These are phyloP conservation scores for Erythrolamprus reginae DNA, from an alignment of 2,113 vertebrate genomes.

Conservation along the genomic window DNA sequence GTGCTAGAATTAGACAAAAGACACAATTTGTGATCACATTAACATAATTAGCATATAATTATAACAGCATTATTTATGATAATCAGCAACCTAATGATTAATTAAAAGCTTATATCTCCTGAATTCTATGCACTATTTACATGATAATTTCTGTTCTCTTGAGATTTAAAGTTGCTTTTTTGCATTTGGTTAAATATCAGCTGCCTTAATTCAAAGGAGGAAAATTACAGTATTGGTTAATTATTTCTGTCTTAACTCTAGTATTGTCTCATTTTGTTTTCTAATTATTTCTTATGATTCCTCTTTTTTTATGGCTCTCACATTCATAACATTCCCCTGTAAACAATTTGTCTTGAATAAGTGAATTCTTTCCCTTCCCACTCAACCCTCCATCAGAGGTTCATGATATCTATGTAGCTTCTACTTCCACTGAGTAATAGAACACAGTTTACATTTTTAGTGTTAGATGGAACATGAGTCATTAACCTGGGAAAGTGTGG, in stretches of 20 bases:
- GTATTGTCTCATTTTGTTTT: background rate
- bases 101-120: slow-evolving; percentile 46
- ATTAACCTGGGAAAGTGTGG: background rate
- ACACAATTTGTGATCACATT: background rate
- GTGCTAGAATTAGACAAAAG: slow-evolving; percentile 24
- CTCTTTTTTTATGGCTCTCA: background rate
- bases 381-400: background rate
- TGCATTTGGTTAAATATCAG: slow-evolving; percentile 22
- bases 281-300: background rate
- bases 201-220: slow-evolving; percentile 16
- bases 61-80: slow-evolving; percentile 27
- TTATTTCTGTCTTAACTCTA: background rate
- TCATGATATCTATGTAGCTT: background rate
- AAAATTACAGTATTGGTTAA: background rate
- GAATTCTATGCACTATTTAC: slow-evolving; percentile 44
- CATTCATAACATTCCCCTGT: background rate
- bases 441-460: background rate
- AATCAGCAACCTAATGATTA: slow-evolving; percentile 39
- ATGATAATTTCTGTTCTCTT: slow-evolving; percentile 41
- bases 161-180: slow-evolving; percentile 45
- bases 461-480: background rate
- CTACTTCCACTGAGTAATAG: background rate
- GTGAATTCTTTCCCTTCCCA: background rate
- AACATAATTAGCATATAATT: background rate
- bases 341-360: background rate